These are phyloP conservation scores for Drosophila littoralis DNA, from an alignment of 1,140 invertebrate genomes.

Conservation along the genomic window DNA sequence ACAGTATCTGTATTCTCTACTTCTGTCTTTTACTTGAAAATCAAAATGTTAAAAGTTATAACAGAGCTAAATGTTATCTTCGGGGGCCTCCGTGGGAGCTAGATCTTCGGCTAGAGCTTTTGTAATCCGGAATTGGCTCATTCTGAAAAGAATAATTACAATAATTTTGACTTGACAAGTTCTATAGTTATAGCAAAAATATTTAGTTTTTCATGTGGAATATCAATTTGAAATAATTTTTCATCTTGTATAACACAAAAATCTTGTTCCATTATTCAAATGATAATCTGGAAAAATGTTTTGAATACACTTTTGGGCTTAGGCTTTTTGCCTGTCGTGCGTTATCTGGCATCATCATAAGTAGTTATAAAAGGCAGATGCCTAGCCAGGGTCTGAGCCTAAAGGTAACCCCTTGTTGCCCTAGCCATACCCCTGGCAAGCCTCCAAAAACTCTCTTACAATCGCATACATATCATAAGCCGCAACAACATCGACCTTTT, in stretches of 20 bases:
- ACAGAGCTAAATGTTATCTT: too few relatives aligned
- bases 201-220: too few relatives aligned
- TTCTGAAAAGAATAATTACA: too few relatives aligned
- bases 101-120: too few relatives aligned
- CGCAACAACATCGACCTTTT: slow-evolving; percentile 65
- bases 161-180: too few relatives aligned
- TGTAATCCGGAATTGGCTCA: too few relatives aligned
- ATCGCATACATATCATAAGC: slow-evolving; percentile 3
- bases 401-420: slow-evolving; percentile 46
- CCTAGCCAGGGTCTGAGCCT: slow-evolving; percentile 42
- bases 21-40: neutral
- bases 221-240: too few relatives aligned
- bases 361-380: slow-evolving; percentile 45
- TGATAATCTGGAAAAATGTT: neutral
- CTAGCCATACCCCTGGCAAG: slow-evolving; percentile 14
- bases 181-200: too few relatives aligned
- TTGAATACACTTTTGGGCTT: neutral
- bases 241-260: too few relatives aligned
- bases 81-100: too few relatives aligned
- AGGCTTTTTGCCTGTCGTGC: slow-evolving; percentile 26
- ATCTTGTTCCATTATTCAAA: neutral
- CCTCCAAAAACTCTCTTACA: neutral
- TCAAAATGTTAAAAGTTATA: neutral
- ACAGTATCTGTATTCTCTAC: neutral
- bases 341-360: slow-evolving; percentile 61